Percentiles rank a stretch among this genome's conserved stretches.
phyloP scores from a whole-genome alignment of 2,888 invertebrate genomes.

The Chaetogeoica ovagalla region DNA sequence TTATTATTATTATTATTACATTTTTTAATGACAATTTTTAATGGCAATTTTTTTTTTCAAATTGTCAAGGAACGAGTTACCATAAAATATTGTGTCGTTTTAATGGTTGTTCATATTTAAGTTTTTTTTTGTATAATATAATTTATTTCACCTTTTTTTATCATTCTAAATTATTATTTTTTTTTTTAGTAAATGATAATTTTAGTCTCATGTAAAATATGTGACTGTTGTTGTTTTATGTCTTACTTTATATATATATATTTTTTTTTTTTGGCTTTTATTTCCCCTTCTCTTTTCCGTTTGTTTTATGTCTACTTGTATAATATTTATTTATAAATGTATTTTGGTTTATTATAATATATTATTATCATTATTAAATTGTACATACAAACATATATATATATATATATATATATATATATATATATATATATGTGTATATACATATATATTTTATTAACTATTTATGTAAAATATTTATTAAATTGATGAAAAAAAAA shows the following conservation, averaged over 20 bases:
- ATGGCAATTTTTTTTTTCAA: slow-evolving; percentile 46
- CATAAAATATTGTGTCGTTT: slow-evolving; percentile 53
- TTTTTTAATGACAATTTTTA: slow-evolving; percentile 40
- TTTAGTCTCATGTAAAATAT: slow-evolving; percentile 31
- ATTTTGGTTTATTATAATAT: slow-evolving; percentile 47
- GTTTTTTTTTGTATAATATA: slow-evolving; percentile 49
- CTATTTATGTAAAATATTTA: slow-evolving; percentile 52
- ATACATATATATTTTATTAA: slow-evolving; percentile 42
- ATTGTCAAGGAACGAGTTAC: slow-evolving; percentile 53
- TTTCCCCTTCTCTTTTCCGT: slow-evolving; percentile 32
- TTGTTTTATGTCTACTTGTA: slow-evolving; percentile 34
- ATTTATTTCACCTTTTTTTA: slow-evolving; percentile 51
- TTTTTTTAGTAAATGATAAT: slow-evolving; percentile 52
- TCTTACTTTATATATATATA: slow-evolving; percentile 33
- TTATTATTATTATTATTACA: slow-evolving; percentile 50
- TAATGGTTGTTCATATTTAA: slow-evolving; percentile 53
- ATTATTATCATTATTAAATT: slow-evolving; percentile 49
- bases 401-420: neutral
- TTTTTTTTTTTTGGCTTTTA: slow-evolving; percentile 32
- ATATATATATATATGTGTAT: slow-evolving; percentile 37
- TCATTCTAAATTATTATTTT: slow-evolving; percentile 46
- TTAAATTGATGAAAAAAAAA: slow-evolving; percentile 48
- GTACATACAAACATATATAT: slow-evolving; percentile 41
- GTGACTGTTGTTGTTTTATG: slow-evolving; percentile 46
- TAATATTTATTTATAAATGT: slow-evolving; percentile 45